Base-by-base conservation (phyloP, 2,113 vertebrate species). In the Dromiciops gliroides region DNA sequence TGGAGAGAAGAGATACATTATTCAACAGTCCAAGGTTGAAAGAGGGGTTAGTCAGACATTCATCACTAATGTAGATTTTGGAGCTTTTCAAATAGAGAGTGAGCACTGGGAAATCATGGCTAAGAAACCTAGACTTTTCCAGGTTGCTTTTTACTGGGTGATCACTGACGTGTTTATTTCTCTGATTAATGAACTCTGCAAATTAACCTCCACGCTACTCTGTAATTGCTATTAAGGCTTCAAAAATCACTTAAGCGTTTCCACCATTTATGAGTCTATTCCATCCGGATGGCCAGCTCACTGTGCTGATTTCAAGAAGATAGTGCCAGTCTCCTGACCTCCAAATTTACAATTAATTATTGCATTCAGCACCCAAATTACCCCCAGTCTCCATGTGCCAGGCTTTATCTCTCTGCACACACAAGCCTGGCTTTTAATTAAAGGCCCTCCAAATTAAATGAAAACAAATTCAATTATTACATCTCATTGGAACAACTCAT, bases 391-490 rank as follows among this genome's bases (percentile, higher is more conserved):
- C 96, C 95, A 95, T 94, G 97, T 98, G 98, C 97, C 97, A 88
- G 11, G 97, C 98, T 98, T 99, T 99, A 99, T 99, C 98, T 99
- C 98, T 98, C 97, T 37, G 96, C 98, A 97, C 98, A 99, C 98
- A 98, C 98, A 97, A 97, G 96, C 97, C 97, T 98, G 97, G 97
- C 98, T 99, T 98, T 99, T 99, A 99, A 99, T 99, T 99, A 99
- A 99, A 99, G 98, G 98, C 96, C 98, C 98, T 98, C 98, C 98
- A 98, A 98, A 99, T 99, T 98, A 99, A 99, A 99, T 98, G 98
- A 98, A 98, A 99, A 98, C 98, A 99, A 98, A 99, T 98, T 98
- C 98, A 99, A 98, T 99, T 99, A 99, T 98, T 98, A 98, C 98
- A 98, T 98, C 97, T 98, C 98, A 75, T 98, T 98, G 98, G 98